phyloP scores from a whole-genome alignment of 2,888 invertebrate species.

The Yponomeuta evonymella region DNA sequence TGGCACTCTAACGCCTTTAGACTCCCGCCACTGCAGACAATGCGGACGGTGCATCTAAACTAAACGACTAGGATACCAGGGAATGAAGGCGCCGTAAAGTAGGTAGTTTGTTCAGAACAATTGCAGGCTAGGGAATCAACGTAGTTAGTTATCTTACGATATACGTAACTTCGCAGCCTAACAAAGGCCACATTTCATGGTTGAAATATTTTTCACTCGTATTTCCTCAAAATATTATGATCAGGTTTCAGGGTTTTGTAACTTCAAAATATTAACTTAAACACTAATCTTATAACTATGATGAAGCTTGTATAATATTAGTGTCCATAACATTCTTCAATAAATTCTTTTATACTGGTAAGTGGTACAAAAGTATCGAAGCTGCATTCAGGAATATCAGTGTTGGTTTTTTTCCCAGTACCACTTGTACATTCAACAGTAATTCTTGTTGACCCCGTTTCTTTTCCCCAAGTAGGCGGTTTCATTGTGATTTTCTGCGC shows the following conservation, averaged over 20 bases:
- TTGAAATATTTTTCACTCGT: too few relatives aligned
- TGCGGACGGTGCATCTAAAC: constrained; percentile 4
- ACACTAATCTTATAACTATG: too few relatives aligned
- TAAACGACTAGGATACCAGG: constrained; percentile 12
- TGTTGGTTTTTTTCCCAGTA: constrained; percentile 28
- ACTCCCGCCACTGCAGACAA: background rate
- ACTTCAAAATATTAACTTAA: too few relatives aligned
- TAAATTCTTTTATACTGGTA: too few relatives aligned
- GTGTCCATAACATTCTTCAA: too few relatives aligned
- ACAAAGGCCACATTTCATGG: too few relatives aligned
- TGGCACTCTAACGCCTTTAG: constrained; percentile 7
- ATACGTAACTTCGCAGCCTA: too few relatives aligned
- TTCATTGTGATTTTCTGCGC: constrained; percentile 24
- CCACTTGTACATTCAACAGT: constrained; percentile 23
- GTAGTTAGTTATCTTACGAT: background rate
- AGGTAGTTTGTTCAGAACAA: background rate
- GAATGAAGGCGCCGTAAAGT: background rate
- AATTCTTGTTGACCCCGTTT: constrained; percentile 29
- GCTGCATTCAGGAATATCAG: background rate
- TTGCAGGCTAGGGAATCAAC: background rate
- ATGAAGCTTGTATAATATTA: too few relatives aligned
- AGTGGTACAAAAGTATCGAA: too few relatives aligned
- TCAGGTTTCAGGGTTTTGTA: too few relatives aligned
- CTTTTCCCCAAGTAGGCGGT: constrained; percentile 18
- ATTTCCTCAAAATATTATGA: too few relatives aligned